Base-by-base conservation (phyloP, 2,113 vertebrate species). In the Nibea albiflora region DNA sequence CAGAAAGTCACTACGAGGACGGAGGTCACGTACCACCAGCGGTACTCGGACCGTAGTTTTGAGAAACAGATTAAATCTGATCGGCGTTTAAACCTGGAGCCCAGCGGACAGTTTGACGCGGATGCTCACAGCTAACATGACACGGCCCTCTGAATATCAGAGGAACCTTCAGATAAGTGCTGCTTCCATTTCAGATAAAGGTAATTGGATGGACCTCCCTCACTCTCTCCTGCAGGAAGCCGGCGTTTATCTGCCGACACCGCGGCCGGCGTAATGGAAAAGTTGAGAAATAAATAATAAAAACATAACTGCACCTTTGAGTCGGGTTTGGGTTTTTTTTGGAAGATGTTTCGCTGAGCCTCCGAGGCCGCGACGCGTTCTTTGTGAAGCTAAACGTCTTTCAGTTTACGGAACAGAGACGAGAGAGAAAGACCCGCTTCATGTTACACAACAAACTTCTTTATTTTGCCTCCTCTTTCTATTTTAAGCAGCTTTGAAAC, bases 401-500 rank as follows among this genome's bases (percentile, higher is more conserved):
- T 90, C 54, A 74, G 63, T n/a, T n/a, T n/a, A n/a, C n/a, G 14
- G 64, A 73, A 71, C 1, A 61, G 42, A 67, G 31, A 61, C 39
- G 4, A 31, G 31, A 52, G 42, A 35, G 39, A 71, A 78, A 73
- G 28, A 53, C 49, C 31, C n/a, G 61, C 44, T 88, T 87, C 72
- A 50, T 47, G 79, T 92, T 88, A 81, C 78, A 79, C 89, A 90
- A 90, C 85, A 82, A 84, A 73, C 58, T 17, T 81, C 76, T 73
- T 73, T n/a, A n/a, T n/a, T 73, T 67, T 54, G 6, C 39, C 22
- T 46, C 42, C 24, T n/a, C 75, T 67, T 91, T 89, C 84, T 90
- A 88, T 90, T 90, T 85, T 24, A 1, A 87, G 91, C 50, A 1
- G 52, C 67, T 86, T 84, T 73, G 65, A 86, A 90, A 88, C 76